Evolutionary conservation across 2,797 vertebrate genomes (phyloP).

Genomic region (Chrysolophus pictus): DNA sequence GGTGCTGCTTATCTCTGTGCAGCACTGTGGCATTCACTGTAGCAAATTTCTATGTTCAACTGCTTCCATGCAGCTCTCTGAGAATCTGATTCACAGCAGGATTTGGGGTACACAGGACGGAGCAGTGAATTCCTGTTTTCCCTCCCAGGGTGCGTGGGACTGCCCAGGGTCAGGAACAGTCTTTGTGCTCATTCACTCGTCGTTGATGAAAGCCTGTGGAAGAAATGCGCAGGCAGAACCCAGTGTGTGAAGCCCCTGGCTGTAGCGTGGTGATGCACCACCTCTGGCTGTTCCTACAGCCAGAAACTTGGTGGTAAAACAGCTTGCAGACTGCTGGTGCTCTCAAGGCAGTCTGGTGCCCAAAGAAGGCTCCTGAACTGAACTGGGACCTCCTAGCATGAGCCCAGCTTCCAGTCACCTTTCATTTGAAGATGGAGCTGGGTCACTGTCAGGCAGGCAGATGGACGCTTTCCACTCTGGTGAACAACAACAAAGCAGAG

Average conservation of each 20-base stretch:
- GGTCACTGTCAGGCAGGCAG: neutral
- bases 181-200: neutral
- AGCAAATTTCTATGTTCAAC: neutral
- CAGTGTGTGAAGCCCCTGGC: neutral
- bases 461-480: slow-evolving; percentile 31
- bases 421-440: neutral
- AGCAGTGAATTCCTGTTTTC: fast-evolving
- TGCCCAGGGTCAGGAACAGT: neutral
- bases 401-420: neutral
- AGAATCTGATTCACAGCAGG: neutral
- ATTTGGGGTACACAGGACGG: neutral
- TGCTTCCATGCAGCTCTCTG: neutral
- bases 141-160: neutral
- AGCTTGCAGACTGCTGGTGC: neutral
- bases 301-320: neutral
- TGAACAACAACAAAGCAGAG: slow-evolving; percentile 33
- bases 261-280: fast-evolving
- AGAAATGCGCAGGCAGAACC: neutral
- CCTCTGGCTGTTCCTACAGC: neutral
- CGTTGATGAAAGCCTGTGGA: fast-evolving
- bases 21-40: fast-evolving
- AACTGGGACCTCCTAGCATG: neutral
- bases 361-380: neutral
- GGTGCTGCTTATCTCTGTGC: neutral
- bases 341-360: neutral